Evolutionary conservation across 2,888 invertebrate species (phyloP).

Genomic region (Chrysotoxum bicinctum): DNA sequence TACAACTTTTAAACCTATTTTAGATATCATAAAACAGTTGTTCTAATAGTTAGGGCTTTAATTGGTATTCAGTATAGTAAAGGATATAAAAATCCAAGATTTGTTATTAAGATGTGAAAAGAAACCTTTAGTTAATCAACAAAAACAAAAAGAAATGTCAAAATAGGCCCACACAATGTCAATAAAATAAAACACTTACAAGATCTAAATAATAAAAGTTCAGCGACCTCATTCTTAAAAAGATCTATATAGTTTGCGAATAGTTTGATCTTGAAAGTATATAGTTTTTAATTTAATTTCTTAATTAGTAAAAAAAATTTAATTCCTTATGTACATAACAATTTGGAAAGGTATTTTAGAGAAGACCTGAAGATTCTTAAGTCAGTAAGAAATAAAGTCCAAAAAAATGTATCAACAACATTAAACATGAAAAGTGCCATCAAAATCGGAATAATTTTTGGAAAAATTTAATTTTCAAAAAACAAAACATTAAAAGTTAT

Average conservation of each 20-base stretch:
- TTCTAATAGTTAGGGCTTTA: slow-evolving; percentile 13
- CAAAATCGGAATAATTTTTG: too few relatives aligned
- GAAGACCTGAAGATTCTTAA: too few relatives aligned
- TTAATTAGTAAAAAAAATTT: neutral
- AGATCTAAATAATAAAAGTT: neutral
- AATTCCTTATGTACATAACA: too few relatives aligned
- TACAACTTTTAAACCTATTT: slow-evolving; percentile 39
- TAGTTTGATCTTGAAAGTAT: neutral
- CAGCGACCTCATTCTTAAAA: neutral
- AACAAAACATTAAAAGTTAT: too few relatives aligned
- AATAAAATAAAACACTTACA: neutral
- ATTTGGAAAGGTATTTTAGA: too few relatives aligned
- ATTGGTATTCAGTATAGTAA: slow-evolving; percentile 21
- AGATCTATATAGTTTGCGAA: neutral
- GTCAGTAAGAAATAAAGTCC: too few relatives aligned
- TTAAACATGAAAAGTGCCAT: too few relatives aligned
- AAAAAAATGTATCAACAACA: too few relatives aligned
- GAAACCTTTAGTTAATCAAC: neutral
- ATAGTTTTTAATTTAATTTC: neutral
- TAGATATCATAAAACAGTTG: slow-evolving; percentile 43
- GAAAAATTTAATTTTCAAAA: too few relatives aligned
- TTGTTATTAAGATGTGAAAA: slow-evolving; percentile 41
- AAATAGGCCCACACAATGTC: slow-evolving; percentile 38
- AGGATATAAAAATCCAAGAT: slow-evolving; percentile 17
- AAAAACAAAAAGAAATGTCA: slow-evolving; percentile 30